A percentile compares a stretch with the other conserved stretches of the same genome.
Evolutionary conservation across 1,140 invertebrate genomes (phyloP).

Genomic region (Ectropis grisescens): DNA sequence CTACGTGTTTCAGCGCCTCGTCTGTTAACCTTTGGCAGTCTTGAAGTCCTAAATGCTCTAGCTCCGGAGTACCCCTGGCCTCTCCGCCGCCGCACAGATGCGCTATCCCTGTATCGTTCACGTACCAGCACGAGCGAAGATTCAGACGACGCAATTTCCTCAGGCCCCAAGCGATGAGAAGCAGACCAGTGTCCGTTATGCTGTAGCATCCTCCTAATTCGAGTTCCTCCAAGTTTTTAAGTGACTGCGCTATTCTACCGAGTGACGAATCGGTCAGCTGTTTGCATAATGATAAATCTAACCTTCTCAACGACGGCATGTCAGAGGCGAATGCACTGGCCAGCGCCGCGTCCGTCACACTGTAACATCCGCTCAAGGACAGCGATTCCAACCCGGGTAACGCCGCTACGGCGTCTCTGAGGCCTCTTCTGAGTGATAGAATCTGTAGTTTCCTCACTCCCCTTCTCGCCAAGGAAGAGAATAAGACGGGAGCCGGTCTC

Average conservation of each 20-base stretch:
- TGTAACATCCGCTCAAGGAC: slow-evolving; percentile 94
- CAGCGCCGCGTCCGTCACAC: slow-evolving; percentile 86
- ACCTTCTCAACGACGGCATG: slow-evolving; percentile 78
- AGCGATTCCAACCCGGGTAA: slow-evolving; percentile 89
- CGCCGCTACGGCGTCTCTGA: slow-evolving; percentile 88
- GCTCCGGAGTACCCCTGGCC: slow-evolving; percentile 76
- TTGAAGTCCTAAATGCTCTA: slow-evolving; percentile 91
- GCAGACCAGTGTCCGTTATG: slow-evolving; percentile 88
- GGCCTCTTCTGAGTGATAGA: slow-evolving; percentile 84
- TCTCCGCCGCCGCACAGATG: slow-evolving; percentile 85
- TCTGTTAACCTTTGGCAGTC: slow-evolving; percentile 95
- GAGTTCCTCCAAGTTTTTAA: slow-evolving; percentile 90
- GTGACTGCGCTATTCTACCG: slow-evolving; percentile 83
- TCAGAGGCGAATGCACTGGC: slow-evolving; percentile 84
- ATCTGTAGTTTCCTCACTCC: slow-evolving; percentile 93
- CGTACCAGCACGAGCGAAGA: slow-evolving; percentile 91
- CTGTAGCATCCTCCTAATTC: slow-evolving; percentile 93
- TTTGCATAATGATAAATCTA: slow-evolving; percentile 94
- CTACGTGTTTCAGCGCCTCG: slow-evolving; percentile 88
- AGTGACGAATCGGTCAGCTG: slow-evolving; percentile 92
- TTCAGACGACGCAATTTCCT: slow-evolving; percentile 87
- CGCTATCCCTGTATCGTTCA: slow-evolving; percentile 90
- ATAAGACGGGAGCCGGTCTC: slow-evolving; percentile 85
- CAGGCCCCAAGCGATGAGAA: slow-evolving; percentile 88
- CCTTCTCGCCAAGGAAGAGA: slow-evolving; percentile 86